Evolutionary conservation across 2,888 invertebrate species (phyloP), one percentile per base, ranked within the genome.

Genomic region (Elmis aenea): DNA sequence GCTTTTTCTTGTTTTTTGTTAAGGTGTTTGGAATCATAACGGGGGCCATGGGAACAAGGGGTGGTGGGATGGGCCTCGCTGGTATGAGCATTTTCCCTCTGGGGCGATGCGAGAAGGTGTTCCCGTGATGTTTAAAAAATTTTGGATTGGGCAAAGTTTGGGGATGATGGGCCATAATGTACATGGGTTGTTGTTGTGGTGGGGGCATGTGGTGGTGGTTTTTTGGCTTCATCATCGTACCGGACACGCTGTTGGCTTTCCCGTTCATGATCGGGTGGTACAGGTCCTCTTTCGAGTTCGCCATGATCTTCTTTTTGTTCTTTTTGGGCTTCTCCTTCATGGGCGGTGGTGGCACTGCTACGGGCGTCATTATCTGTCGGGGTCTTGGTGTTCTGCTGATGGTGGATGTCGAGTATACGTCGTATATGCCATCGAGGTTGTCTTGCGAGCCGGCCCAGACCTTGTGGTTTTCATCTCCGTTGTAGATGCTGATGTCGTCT

Each of bases 401-500:
- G 47, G 77, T 73, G 54, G 81, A 74, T 6, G 64, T 70, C 5
- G 63, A 62, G 44, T 75, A 78, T 16, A 81, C 75, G 49, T 88
- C 87, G 57, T 87, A 87, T 41, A 77, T 71, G 12, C 72, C 80
- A 45, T 84, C 84, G 16, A 86, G 72, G 36, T 85, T 79, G 61
- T 87, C 86, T 15, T 80, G 76, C 13, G 81, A 80, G 5, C 88
- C 87, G 2, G 86, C 85, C 92, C 93, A 93, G 22, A 93, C 85
- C 66, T 93, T 93, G 65, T 93, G 92, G 64, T 93, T 93, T 66
- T 91, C 91, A 58, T 92, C 89, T 0, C 90, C 91, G 58, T 91
- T 91, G 67, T 85, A 91, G 37, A 83, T 80, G 45, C 89, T 89
- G 12, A 85, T 74, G 51, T 90, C 87, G 51, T 89, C 89, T 39